These are phyloP conservation scores for Zosterops japonicus DNA, from an alignment of 2,113 vertebrate genomes.

Conservation along the genomic window DNA sequence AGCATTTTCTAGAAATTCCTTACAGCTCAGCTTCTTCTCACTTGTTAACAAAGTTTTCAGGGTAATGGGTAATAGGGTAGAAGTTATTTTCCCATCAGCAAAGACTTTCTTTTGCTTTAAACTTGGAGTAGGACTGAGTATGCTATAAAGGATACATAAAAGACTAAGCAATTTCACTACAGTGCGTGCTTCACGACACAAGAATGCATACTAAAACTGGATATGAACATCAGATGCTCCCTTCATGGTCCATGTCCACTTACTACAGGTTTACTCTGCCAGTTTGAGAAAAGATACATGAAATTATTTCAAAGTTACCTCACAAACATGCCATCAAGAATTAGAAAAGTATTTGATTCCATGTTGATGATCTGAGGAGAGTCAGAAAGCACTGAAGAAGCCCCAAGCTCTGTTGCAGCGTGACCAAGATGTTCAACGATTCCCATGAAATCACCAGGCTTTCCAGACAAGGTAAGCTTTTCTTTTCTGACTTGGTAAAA, in stretches of 20 bases:
- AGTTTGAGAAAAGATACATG: not conserved
- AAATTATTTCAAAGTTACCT: not conserved
- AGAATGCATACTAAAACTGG: not conserved
- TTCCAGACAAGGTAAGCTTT: not conserved
- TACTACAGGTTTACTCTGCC: not conserved
- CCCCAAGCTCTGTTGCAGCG: not conserved
- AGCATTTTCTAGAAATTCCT: not conserved
- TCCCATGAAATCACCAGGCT: not conserved
- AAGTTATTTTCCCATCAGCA: not conserved
- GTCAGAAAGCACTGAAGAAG: not conserved
- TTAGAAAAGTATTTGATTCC: not conserved
- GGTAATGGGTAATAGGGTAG: not conserved
- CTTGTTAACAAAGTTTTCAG: not conserved
- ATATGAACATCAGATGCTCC: not conserved
- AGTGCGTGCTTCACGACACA: not conserved
- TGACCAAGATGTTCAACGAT: not conserved
- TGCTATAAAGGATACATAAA: not conserved
- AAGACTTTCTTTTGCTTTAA: not conserved
- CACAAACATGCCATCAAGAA: not conserved
- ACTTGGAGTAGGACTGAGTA: not conserved
- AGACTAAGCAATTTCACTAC: not conserved
- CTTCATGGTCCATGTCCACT: not conserved
- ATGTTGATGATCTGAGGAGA: not conserved
- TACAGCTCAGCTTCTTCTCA: not conserved
- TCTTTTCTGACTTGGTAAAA: not conserved